Evolutionary conservation across 1,140 invertebrate genomes (phyloP), one percentile per base, ranked within the genome.

Genomic region (Danaus melanippus): DNA sequence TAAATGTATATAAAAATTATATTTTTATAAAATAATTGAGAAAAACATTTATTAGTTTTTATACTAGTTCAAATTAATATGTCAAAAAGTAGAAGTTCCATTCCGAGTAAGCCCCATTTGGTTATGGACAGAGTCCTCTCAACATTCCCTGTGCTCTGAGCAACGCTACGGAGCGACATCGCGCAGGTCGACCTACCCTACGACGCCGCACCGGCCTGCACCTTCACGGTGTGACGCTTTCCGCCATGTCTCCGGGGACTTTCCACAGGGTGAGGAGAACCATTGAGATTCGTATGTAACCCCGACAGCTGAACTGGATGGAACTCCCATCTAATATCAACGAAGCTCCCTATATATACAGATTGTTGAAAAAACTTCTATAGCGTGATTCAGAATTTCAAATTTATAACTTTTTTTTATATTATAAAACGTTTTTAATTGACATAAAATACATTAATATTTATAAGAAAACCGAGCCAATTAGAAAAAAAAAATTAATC

Each of bases 91-190:
- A 61, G 67, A 32, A 70, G 68, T 76, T 78, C 79, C 62, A 43
- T 67, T 69, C 74, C 80, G 72, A 86, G 79, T 86, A 76, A 86
- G 83, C 83, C 83, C 83, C 83, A 86, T 86, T 86, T 81, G 11
- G 83, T 86, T 83, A 69, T 68, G 67, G 46, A 59, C 32, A 42
- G 11, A n/a, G 10, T 57, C 53, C 67, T 46, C 68, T 53, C 73
- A 81, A 78, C 74, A 86, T 86, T 69, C 48, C 43, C 83, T 86
- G 54, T 74, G 83, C 80, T 86, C 79, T 86, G 83, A 86, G 80
- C 80, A 86, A 83, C 67, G 73, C 79, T 79, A 73, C 63, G 69
- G 66, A 53, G 49, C 50, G 54, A 42, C 60, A 21, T 51, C 69
- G 69, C 65, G 12, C 83, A 69, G 76, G 80, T 82, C 15, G 32